Base-by-base conservation (phyloP, 2,888 invertebrate genomes). In the Archips crataeganus region DNA sequence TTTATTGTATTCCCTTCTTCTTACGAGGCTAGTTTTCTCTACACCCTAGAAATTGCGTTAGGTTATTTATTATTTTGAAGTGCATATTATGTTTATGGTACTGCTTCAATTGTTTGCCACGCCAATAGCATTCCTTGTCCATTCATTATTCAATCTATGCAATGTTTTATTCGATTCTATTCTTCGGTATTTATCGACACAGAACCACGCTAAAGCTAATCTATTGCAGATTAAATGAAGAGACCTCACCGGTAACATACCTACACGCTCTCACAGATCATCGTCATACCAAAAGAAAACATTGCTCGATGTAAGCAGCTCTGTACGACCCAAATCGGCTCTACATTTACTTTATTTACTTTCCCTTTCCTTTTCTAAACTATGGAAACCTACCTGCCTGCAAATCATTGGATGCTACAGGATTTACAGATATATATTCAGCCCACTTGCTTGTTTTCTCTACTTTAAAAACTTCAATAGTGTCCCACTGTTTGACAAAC, bases 151-250 rank as follows among this genome's bases (percentile, higher is more conserved):
- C 15, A 54, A 54, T 15, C 51, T 15, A 15, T 23, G 51, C 51
- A 15, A 54, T 54, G 51, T 54, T 54, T 54, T 54, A 15, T 54
- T 54, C 51, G 4, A 49, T 49, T 49, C 11, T 54, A 54, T 54
- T 54, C 15, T 54, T 54, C 51, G 13, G n/a, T 49, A 45, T 10
- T 9, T 45, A 54, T 15, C 8, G 15, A 15, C 8, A 45, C 3
- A 54, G 23, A 49, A 23, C 15, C 51, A 54, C 4, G 49, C 49
- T 49, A n/a, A 23, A 9, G 23, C 6, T 15, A 2, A 23, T 15
- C 23, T 15, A 9, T 23, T 54, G 8, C 8, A 23, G 15, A 15
- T 15, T 54, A 15, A 54, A 54, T 23, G 23, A 9, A n/a, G n/a
- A n/a, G 49, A 49, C 5, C n/a, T 11, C 11, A 45, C 45, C 5